A percentile compares a stretch with the other conserved stretches of the same genome.
Evolutionary conservation across 1,140 invertebrate species (phyloP).

Genomic region (Trichomalopsis sarcophagae): DNA sequence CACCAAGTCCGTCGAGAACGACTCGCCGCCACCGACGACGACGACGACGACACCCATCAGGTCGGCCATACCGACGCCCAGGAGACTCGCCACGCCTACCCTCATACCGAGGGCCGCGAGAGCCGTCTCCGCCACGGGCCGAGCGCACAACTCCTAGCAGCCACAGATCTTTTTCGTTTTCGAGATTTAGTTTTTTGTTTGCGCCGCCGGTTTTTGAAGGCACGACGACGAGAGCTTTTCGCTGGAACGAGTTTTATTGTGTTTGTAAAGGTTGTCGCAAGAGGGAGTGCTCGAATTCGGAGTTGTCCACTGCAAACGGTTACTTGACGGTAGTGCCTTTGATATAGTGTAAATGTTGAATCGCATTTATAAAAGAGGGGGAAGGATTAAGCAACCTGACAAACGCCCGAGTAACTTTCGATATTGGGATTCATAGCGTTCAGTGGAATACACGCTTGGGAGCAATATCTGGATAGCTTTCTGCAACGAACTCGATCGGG

Average conservation of each 20-base stretch:
- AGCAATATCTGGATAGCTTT: too few relatives aligned
- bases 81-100: constrained; percentile 61
- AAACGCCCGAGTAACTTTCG: neutral
- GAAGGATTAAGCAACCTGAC: neutral
- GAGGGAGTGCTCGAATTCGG: too few relatives aligned
- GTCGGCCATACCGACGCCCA: constrained; percentile 67
- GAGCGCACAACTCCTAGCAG: constrained; percentile 58
- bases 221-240: neutral
- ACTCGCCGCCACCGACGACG: constrained; percentile 21
- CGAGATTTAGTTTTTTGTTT: constrained; percentile 4
- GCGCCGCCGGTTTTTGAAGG: too few relatives aligned
- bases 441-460: neutral
- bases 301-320: neutral
- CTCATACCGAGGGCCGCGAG: constrained; percentile 62
- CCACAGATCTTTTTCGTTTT: constrained; percentile 18
- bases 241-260: neutral
- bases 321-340: constrained; percentile 21
- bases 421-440: neutral
- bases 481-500: too few relatives aligned
- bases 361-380: neutral
- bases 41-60: constrained; percentile 46
- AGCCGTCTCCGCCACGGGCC: constrained; percentile 59
- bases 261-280: too few relatives aligned
- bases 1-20: constrained; percentile 53
- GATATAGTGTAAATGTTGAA: constrained; percentile 7